Evolutionary conservation across 2,113 vertebrate genomes (phyloP).

Genomic region (Phylloscopus trochiloides): DNA sequence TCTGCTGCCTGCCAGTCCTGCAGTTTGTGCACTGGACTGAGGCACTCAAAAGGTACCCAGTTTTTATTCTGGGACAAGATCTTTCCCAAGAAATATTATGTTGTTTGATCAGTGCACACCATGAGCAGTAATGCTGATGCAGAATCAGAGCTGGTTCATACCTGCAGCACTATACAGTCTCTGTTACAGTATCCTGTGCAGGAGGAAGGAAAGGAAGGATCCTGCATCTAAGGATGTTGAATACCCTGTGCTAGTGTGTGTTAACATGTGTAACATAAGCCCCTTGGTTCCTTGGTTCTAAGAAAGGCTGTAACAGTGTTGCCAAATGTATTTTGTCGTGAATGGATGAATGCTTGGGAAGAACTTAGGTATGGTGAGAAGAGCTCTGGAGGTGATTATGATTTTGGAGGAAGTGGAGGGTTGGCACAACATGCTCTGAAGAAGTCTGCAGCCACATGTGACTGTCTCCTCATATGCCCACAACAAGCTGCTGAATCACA

Average conservation of each 20-base stretch:
- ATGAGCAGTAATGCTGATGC: background rate
- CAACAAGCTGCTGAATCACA: conserved; percentile 44
- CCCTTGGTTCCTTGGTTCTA: rapidly evolving
- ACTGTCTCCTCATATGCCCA: background rate
- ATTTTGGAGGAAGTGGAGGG: background rate
- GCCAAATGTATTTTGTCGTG: background rate
- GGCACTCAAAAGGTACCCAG: rapidly evolving
- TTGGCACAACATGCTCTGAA: background rate
- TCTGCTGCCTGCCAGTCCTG: rapidly evolving
- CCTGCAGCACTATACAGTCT: background rate
- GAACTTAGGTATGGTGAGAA: background rate
- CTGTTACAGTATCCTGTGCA: rapidly evolving
- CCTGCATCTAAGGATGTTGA: background rate
- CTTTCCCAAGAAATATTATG: background rate
- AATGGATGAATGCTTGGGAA: background rate
- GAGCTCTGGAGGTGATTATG: background rate
- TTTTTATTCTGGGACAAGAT: background rate
- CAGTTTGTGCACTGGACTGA: rapidly evolving
- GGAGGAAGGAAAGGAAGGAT: background rate
- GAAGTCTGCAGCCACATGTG: background rate
- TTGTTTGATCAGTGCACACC: background rate
- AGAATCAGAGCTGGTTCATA: background rate
- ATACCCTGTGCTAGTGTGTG: no score
- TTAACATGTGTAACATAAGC: rapidly evolving
- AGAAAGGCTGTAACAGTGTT: background rate